These are phyloP conservation scores for Eretmocerus hayati DNA, from an alignment of 2,888 invertebrate genomes.

Conservation along the genomic window DNA sequence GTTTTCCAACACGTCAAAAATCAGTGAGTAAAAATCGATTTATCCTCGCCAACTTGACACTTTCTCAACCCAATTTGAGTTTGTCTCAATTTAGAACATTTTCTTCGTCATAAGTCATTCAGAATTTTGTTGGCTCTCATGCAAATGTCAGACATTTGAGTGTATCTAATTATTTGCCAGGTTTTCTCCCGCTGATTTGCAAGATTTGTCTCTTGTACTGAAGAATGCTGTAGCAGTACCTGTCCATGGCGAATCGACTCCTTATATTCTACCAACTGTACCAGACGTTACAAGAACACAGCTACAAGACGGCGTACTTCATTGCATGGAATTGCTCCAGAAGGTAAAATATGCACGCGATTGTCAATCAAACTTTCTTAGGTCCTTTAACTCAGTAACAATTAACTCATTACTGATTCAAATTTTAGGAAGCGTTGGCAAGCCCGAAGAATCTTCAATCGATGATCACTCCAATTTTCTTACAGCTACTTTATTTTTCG, in stretches of 20 bases:
- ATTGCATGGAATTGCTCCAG: slow-evolving; percentile 80
- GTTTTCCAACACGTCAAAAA: slow-evolving; percentile 83
- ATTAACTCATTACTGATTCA: slow-evolving; percentile 1
- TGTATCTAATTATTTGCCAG: slow-evolving; percentile 43
- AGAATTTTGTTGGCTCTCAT: no score
- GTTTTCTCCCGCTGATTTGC: slow-evolving; percentile 67
- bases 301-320: slow-evolving; percentile 76
- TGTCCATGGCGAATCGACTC: slow-evolving; percentile 70
- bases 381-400: neutral
- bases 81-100: no score
- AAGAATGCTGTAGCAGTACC: slow-evolving; percentile 74
- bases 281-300: slow-evolving; percentile 76
- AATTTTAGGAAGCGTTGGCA: slow-evolving; percentile 52
- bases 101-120: slow-evolving; percentile 1
- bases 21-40: slow-evolving; percentile 56
- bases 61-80: no score
- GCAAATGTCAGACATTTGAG: no score
- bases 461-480: slow-evolving; percentile 63
- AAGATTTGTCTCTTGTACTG: slow-evolving; percentile 69
- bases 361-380: neutral
- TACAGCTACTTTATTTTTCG: slow-evolving; percentile 59
- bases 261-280: slow-evolving; percentile 72
- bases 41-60: no score
- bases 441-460: slow-evolving; percentile 54
- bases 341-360: no score